Conservation (phyloP, 1,140 invertebrate species). For the Saccostrea glomerata region DNA sequence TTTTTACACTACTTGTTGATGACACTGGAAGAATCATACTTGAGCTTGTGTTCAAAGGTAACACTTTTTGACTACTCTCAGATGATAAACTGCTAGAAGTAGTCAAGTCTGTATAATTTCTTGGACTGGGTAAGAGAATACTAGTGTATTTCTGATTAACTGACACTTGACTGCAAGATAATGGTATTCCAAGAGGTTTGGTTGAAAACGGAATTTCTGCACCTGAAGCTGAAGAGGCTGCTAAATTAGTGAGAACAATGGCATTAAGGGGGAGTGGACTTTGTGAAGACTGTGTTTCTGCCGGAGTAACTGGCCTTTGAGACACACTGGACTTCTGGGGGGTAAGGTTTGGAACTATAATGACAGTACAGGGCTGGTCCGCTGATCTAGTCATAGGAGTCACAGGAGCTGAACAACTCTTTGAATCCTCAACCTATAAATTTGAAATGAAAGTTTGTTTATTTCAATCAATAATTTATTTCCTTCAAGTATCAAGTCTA, state of each 20-base stretch:
- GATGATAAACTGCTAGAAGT: neutral
- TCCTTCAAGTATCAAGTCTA: no score
- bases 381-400: slow-evolving; percentile 23
- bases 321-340: neutral
- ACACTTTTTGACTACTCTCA: neutral
- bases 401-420: slow-evolving; percentile 37
- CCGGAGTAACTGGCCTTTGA: neutral
- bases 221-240: neutral
- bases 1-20: neutral
- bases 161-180: neutral
- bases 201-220: neutral
- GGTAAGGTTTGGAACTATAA: neutral
- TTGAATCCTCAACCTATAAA: slow-evolving; percentile 5
- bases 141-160: neutral
- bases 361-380: neutral
- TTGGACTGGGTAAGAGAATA: neutral
- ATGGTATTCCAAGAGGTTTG: neutral
- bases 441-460: neutral
- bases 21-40: neutral
- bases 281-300: neutral
- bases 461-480: no score
- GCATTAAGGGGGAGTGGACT: neutral
- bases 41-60: neutral
- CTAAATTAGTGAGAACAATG: neutral
- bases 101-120: neutral